Evolutionary conservation across 2,888 invertebrate genomes (phyloP).

Genomic region (Phaonia tiefii): DNA sequence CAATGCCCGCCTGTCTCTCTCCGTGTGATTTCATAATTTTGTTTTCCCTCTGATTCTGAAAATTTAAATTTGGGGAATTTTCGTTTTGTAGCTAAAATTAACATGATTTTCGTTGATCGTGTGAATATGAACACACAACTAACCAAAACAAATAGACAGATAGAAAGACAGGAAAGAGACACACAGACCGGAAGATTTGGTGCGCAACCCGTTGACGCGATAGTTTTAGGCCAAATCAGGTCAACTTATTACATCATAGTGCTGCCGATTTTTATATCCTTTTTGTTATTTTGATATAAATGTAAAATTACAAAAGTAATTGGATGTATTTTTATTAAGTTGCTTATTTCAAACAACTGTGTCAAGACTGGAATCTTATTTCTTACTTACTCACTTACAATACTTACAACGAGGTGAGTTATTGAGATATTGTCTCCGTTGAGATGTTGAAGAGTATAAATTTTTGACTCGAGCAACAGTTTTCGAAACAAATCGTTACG

Average conservation of each 20-base stretch:
- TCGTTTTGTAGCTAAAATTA: constrained; percentile 31
- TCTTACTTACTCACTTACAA: too few relatives aligned
- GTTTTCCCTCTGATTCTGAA: not conserved
- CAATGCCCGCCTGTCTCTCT: constrained; percentile 1
- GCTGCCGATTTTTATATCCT: too few relatives aligned
- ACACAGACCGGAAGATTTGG: constrained; percentile 63
- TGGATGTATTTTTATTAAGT: too few relatives aligned
- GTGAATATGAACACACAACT: constrained; percentile 22
- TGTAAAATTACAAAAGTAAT: too few relatives aligned
- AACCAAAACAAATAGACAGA: constrained; percentile 13
- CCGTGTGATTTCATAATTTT: not conserved
- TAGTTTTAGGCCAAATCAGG: constrained; percentile 48
- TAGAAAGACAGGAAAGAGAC: constrained; percentile 19
- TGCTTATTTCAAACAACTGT: too few relatives aligned
- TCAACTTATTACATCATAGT: constrained; percentile 52
- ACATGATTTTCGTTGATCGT: constrained; percentile 31
- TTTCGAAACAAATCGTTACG: too few relatives aligned
- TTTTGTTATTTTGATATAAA: too few relatives aligned
- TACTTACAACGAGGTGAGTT: too few relatives aligned
- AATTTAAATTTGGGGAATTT: not conserved
- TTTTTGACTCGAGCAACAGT: too few relatives aligned
- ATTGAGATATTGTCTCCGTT: too few relatives aligned
- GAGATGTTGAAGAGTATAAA: too few relatives aligned
- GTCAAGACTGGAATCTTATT: too few relatives aligned
- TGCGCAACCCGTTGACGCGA: not conserved